Conservation (phyloP, 2,888 invertebrate species). For the Ptychoptera contaminata region DNA sequence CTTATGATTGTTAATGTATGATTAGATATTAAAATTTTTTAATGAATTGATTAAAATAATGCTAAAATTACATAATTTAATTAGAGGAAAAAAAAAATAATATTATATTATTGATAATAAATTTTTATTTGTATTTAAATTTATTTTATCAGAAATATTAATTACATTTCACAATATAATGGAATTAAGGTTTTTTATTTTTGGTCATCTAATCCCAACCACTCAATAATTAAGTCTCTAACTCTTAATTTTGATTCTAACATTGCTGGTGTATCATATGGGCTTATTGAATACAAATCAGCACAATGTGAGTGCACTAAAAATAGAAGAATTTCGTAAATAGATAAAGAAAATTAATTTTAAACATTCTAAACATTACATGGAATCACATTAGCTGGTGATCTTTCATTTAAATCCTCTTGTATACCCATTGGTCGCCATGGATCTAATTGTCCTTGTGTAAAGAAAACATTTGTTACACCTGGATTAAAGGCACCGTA, state of each 20-base stretch:
- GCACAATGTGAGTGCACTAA: conserved; percentile 23
- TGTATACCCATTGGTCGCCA: conserved; percentile 37
- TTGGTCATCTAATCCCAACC: conserved; percentile 14
- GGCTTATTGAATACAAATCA: conserved; percentile 21
- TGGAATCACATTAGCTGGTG: conserved; percentile 18
- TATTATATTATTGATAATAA: too few species aligned
- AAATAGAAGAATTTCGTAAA: conserved; percentile 1
- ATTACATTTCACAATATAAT: too few species aligned
- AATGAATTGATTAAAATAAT: too few species aligned
- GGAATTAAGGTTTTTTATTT: too few species aligned
- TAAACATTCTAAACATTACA: conserved; percentile 9
- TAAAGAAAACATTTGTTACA: conserved; percentile 34
- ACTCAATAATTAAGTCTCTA: conserved; percentile 17
- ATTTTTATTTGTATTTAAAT: too few species aligned
- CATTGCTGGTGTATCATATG: conserved; percentile 19
- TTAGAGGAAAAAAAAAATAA: too few species aligned
- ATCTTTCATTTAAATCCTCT: conserved; percentile 14
- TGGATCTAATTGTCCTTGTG: conserved; percentile 39
- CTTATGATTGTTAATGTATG: too few species aligned
- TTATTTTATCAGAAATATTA: too few species aligned
- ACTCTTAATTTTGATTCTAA: conserved; percentile 20
- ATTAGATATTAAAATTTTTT: too few species aligned
- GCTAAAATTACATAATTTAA: too few species aligned
- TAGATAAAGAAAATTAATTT: not conserved
- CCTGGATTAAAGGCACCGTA: conserved; percentile 34